Base-by-base conservation (phyloP, 2,888 invertebrate genomes). In the Isotomurus palustris region DNA sequence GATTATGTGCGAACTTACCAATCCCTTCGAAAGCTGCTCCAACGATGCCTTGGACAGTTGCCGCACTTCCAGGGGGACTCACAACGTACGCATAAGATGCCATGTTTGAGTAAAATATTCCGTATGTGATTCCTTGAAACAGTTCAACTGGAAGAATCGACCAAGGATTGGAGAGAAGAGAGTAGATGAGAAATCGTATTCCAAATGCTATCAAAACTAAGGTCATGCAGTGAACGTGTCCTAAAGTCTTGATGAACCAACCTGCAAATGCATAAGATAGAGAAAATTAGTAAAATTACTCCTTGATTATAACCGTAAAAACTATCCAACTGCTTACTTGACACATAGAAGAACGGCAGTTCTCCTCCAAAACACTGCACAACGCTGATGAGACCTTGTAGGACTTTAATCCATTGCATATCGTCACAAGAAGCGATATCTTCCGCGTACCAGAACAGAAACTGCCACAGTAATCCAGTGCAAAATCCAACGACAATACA, bases 1-100 rank as follows among this genome's bases (percentile, higher is more conserved):
- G 10, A 22, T 47, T 5, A 38, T 17, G 35, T 38, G n/a, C n/a
- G n/a, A 43, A 40, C 53, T 45, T 56, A 80, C 81, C 91, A 12
- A 91, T 78, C 17, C 92, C 91, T 78, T 92, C 92, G 73, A 91
- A 92, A 45, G 90, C 79, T 2, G 89, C 90, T 14, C 91, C 90
- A 24, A 91, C 86, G 43, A 92, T 76, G 49, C 91, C 91, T 81
- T 90, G 90, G 72, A 91, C 84, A 14, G 92, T 91, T 0, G 91
- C 88, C 75, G 88, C 88, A 0, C 88, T 88, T 8, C 91, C 91
- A 0, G 85, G 82, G 0, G 90, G 89, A 1, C 91, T 86, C 0
- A 89, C 83, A 59, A 86, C 83, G 73, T 85, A 88, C 0, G 91
- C 91, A 75, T 91, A 92, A 0, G 90, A 88, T n/a, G 90, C 85